A percentile compares a stretch with the other conserved stretches of the same genome.
Conservation (phyloP, 2,113 vertebrate species). For the Actenoides lindsayi region DNA sequence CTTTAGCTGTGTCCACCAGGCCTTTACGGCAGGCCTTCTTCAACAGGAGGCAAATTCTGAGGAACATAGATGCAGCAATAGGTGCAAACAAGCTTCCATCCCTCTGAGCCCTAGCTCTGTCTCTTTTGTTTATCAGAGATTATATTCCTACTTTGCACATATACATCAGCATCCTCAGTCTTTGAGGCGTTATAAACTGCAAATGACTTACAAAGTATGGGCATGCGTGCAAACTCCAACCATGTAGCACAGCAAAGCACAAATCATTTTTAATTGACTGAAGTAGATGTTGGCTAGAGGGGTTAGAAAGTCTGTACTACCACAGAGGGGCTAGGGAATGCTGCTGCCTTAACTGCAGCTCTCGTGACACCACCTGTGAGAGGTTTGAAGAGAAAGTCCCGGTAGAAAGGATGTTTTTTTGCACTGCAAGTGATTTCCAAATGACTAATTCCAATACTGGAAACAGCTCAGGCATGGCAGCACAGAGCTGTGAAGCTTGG, state of each 20-base stretch:
- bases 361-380: not conserved
- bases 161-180: not conserved
- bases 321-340: rapidly evolving
- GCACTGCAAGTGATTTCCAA: slow-evolving; percentile 40
- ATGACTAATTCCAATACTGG: not conserved
- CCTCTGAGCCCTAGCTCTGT: not conserved
- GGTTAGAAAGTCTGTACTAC: not conserved
- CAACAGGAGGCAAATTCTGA: not conserved
- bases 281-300: not conserved
- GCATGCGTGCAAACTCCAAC: not conserved
- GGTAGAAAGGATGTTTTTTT: not conserved
- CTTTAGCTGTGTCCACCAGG: not conserved
- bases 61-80: not conserved
- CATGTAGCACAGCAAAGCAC: not conserved
- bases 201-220: not conserved
- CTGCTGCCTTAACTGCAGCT: not conserved
- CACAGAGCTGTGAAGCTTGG: not conserved
- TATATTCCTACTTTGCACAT: not conserved
- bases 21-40: not conserved
- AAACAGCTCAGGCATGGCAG: not conserved
- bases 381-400: not conserved
- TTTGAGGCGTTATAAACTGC: not conserved
- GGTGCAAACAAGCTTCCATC: not conserved
- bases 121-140: not conserved
- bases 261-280: not conserved